phyloP scores from a whole-genome alignment of 2,797 vertebrate genomes.

The Sphenodon punctatus region DNA sequence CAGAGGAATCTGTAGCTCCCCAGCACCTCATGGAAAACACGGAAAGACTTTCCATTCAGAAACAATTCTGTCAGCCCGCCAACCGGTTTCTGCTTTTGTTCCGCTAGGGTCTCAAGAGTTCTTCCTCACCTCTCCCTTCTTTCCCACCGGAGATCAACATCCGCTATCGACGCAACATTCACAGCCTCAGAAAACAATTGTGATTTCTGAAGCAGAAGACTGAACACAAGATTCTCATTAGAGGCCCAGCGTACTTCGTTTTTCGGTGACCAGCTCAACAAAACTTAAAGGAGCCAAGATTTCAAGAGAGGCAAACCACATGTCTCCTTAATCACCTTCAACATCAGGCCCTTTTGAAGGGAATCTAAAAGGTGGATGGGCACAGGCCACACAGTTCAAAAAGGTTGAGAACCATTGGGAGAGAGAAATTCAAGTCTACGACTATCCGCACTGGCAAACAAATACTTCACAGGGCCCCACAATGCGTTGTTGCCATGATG shows the following conservation, averaged over 20 bases:
- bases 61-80: constrained; percentile 10
- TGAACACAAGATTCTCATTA: constrained; percentile 39
- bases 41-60: not conserved
- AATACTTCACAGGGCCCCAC: not conserved
- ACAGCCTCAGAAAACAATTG: constrained; percentile 9
- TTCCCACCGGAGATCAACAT: constrained; percentile 21
- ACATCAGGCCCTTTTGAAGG: too few relatives aligned
- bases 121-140: not conserved
- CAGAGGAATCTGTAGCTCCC: not conserved
- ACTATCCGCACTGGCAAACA: too few relatives aligned
- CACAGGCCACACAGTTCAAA: too few relatives aligned
- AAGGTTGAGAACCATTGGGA: too few relatives aligned
- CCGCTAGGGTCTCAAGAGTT: not conserved
- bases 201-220: constrained; percentile 15
- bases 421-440: too few relatives aligned
- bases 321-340: too few relatives aligned
- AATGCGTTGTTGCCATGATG: not conserved
- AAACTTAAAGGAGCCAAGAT: too few relatives aligned
- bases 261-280: too few relatives aligned
- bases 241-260: too few relatives aligned
- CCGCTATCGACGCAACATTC: not conserved
- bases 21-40: not conserved
- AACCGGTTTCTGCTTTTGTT: not conserved
- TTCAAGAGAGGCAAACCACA: too few relatives aligned
- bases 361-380: too few relatives aligned